phyloP scores from a whole-genome alignment of 1,140 invertebrate species.

The Vanessa tameamea region DNA sequence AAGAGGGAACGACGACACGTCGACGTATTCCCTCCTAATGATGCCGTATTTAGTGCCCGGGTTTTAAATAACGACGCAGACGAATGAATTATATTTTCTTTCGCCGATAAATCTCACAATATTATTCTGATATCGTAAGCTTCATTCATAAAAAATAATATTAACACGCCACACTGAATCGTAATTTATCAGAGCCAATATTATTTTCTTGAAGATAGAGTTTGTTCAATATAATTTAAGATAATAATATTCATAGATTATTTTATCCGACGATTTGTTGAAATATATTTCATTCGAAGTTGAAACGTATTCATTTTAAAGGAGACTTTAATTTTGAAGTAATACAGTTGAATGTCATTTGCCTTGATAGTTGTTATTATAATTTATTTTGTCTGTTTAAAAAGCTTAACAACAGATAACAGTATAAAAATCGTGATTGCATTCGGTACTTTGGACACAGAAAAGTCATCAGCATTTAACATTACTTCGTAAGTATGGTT shows the following conservation, averaged over 20 bases:
- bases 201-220: slow-evolving; percentile 24
- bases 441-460: slow-evolving; percentile 10
- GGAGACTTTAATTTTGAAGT: background rate
- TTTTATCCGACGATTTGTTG: slow-evolving; percentile 10
- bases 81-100: slow-evolving; percentile 32
- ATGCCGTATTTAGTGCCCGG: slow-evolving; percentile 26
- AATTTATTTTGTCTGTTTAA: background rate
- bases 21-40: slow-evolving; percentile 19
- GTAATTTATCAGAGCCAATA: slow-evolving; percentile 33
- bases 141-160: slow-evolving; percentile 39
- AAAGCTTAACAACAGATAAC: background rate
- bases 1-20: slow-evolving; percentile 6
- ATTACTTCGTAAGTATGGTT: background rate
- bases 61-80: slow-evolving; percentile 22
- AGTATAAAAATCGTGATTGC: slow-evolving; percentile 3
- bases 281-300: slow-evolving; percentile 1
- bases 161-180: slow-evolving; percentile 27
- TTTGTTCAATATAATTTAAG: slow-evolving; percentile 28
- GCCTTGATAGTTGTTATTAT: background rate
- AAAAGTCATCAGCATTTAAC: background rate
- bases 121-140: slow-evolving; percentile 34
- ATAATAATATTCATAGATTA: slow-evolving; percentile 28
- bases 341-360: slow-evolving; percentile 1
- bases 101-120: slow-evolving; percentile 26
- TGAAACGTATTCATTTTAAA: background rate